Evolutionary conservation across 2,797 vertebrate species (phyloP).

Genomic region (Loris lydekkerianus): DNA sequence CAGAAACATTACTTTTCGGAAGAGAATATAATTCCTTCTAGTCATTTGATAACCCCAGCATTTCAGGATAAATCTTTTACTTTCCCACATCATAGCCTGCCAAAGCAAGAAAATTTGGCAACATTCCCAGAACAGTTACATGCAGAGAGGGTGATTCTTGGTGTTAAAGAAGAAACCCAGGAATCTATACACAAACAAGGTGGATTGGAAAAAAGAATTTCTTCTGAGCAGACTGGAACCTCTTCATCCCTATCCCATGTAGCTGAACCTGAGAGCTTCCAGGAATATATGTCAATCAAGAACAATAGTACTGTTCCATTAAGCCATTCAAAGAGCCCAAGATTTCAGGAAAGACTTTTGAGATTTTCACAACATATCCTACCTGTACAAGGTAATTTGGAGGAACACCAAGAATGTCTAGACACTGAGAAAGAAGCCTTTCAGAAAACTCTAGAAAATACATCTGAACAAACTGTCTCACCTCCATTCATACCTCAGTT

Average conservation of each 20-base stretch:
- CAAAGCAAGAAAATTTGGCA: slow-evolving; percentile 41
- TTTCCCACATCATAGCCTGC: slow-evolving; percentile 8
- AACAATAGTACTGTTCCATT: background rate
- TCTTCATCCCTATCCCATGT: slow-evolving; percentile 25
- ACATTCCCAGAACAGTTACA: slow-evolving; percentile 38
- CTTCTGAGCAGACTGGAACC: slow-evolving; percentile 39
- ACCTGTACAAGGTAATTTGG: slow-evolving; percentile 43
- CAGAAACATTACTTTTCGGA: slow-evolving; percentile 53
- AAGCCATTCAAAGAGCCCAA: slow-evolving; percentile 11
- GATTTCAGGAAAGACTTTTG: slow-evolving; percentile 48
- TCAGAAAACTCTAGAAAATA: slow-evolving; percentile 36
- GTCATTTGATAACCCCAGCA: background rate
- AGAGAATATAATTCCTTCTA: background rate
- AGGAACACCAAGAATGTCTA: slow-evolving; percentile 6
- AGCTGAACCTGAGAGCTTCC: slow-evolving; percentile 21
- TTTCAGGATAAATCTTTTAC: slow-evolving; percentile 11
- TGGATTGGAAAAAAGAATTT: slow-evolving; percentile 40
- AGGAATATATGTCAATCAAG: slow-evolving; percentile 56
- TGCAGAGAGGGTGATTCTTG: slow-evolving; percentile 29
- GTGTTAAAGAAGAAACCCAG: slow-evolving; percentile 8
- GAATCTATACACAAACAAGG: slow-evolving; percentile 51
- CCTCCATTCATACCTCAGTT: background rate
- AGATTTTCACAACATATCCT: slow-evolving; percentile 7
- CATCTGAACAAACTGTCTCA: slow-evolving; percentile 13
- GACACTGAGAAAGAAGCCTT: background rate